Evolutionary conservation across 2,797 vertebrate genomes (phyloP).

Genomic region (Lutjanus argentimaculatus): DNA sequence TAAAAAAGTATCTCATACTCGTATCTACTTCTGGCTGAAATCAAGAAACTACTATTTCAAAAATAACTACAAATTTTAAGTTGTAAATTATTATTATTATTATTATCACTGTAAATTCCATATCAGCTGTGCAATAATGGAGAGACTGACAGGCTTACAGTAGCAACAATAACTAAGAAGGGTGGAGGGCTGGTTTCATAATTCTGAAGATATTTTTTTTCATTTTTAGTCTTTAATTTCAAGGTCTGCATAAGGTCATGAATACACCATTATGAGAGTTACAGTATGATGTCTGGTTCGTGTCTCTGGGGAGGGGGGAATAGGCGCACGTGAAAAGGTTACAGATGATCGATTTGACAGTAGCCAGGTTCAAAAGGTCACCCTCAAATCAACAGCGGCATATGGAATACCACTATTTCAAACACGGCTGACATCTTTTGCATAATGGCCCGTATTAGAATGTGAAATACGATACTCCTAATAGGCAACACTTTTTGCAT

Average conservation of each 20-base stretch:
- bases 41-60: background rate
- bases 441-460: constrained; percentile 61
- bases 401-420: constrained; percentile 57
- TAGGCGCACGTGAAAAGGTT: constrained; percentile 73
- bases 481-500: constrained; percentile 67
- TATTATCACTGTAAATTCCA: background rate
- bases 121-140: background rate
- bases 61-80: background rate
- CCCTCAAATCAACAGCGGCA: constrained; percentile 66
- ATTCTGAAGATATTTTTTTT: constrained; percentile 26
- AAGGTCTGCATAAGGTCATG: constrained; percentile 51
- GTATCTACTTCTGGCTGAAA: background rate
- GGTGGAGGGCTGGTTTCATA: background rate
- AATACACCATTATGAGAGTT: constrained; percentile 48
- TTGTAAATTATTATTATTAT: background rate
- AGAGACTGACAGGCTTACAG: background rate
- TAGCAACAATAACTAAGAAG: background rate
- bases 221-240: constrained; percentile 35
- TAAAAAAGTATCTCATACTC: no score
- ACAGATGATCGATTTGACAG: constrained; percentile 77
- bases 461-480: constrained; percentile 61
- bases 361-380: constrained; percentile 76
- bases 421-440: constrained; percentile 61
- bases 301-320: constrained; percentile 16
- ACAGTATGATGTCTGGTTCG: constrained; percentile 40